Conservation (phyloP, 2,113 vertebrate species). For the Labrus mixtus region DNA sequence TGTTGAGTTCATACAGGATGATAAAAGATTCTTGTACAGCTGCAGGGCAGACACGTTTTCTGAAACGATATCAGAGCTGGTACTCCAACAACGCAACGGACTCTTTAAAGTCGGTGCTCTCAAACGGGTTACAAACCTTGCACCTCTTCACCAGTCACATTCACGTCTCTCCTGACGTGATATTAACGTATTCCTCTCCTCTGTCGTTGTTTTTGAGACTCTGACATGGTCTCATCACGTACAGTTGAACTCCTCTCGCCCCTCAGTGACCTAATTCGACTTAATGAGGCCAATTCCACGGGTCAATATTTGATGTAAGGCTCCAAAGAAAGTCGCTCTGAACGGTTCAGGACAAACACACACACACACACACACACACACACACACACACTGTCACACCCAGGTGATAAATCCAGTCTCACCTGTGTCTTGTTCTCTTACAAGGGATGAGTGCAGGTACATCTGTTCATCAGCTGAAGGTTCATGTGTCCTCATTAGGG, state of each 20-base stretch:
- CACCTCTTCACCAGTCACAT: too few relatives aligned
- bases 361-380: too few relatives aligned
- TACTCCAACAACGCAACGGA: neutral
- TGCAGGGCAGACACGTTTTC: neutral
- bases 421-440: neutral
- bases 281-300: neutral
- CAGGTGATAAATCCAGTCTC: neutral
- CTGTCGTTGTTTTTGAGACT: too few relatives aligned
- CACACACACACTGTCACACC: too few relatives aligned
- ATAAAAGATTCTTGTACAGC: neutral
- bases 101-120: neutral
- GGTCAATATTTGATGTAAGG: slow-evolving; percentile 7
- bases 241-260: too few relatives aligned
- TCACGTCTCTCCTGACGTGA: too few relatives aligned
- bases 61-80: neutral
- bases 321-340: neutral
- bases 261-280: neutral
- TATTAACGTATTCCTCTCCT: too few relatives aligned
- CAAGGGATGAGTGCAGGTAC: neutral
- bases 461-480: slow-evolving; percentile 14
- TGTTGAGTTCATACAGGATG: neutral
- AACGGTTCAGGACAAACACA: neutral
- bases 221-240: too few relatives aligned
- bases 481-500: neutral
- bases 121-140: too few relatives aligned